Evolutionary conservation across 2,888 invertebrate genomes (phyloP).

Genomic region (Drosophila cognata): DNA sequence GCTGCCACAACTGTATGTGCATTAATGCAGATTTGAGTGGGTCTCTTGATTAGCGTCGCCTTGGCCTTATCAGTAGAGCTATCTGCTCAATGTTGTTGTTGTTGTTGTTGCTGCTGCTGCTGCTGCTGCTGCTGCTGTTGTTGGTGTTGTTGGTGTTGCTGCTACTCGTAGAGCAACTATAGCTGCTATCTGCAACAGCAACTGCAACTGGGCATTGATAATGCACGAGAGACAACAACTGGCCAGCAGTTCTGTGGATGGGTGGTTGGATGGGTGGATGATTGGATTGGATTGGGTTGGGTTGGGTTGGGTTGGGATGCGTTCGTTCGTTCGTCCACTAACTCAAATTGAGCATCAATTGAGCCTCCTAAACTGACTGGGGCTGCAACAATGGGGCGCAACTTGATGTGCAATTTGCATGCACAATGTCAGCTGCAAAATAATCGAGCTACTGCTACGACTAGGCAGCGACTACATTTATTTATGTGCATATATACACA

Average conservation of each 20-base stretch:
- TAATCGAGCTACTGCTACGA: background rate
- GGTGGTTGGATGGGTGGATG: background rate
- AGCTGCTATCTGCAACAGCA: background rate
- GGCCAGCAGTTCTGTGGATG: background rate
- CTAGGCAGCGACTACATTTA: conserved; percentile 14
- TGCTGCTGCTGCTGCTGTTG: background rate
- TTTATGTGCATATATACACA: background rate
- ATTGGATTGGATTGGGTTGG: background rate
- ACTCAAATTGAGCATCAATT: conserved; percentile 52
- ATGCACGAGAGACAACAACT: conserved; percentile 20
- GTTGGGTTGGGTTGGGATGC: background rate
- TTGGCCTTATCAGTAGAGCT: conserved; percentile 36
- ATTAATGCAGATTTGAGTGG: conserved; percentile 21
- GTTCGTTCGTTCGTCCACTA: conserved; percentile 3
- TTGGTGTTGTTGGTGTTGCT: background rate
- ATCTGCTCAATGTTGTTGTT: conserved; percentile 1
- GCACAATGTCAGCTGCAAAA: conserved; percentile 27
- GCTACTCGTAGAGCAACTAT: conserved; percentile 10
- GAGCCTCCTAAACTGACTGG: conserved; percentile 27
- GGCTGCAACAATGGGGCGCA: conserved; percentile 30
- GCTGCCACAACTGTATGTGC: background rate
- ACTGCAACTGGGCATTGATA: conserved; percentile 37
- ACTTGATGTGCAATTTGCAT: conserved; percentile 38
- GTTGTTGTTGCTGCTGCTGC: conserved; percentile 3
- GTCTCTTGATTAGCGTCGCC: conserved; percentile 21